These are phyloP conservation scores for Rambutsinella grinnellia DNA, from an alignment of 2,888 invertebrate genomes.

Conservation along the genomic window DNA sequence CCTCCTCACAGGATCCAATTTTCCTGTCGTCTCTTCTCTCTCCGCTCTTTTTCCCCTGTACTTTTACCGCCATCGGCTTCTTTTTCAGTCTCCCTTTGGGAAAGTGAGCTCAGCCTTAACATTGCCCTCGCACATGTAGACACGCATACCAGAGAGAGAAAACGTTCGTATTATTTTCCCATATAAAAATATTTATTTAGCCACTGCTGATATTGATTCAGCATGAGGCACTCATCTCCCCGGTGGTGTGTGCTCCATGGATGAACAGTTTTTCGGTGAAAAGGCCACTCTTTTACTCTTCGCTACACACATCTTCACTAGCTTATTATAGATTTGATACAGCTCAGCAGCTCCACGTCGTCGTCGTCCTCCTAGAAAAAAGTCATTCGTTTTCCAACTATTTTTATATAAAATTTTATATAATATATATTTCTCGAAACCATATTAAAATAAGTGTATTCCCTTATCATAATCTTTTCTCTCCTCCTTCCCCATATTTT, in stretches of 20 bases:
- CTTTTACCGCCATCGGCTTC: constrained; percentile 21
- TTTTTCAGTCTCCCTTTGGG: too few relatives aligned
- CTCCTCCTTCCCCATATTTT: background rate
- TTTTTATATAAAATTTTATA: constrained; percentile 12
- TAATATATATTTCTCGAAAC: constrained; percentile 47
- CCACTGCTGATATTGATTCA: constrained; percentile 55
- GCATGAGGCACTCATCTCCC: constrained; percentile 18
- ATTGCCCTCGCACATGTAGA: background rate
- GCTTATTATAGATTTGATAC: background rate
- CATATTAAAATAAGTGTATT: too few relatives aligned
- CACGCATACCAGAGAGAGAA: background rate
- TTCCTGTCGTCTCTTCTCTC: too few relatives aligned
- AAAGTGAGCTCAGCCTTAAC: too few relatives aligned
- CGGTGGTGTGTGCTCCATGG: background rate
- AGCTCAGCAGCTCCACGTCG: background rate
- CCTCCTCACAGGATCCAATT: too few relatives aligned
- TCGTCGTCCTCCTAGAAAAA: background rate
- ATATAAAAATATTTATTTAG: constrained; percentile 44
- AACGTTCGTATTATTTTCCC: background rate
- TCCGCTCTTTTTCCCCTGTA: too few relatives aligned
- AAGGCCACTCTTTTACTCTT: background rate
- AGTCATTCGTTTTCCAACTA: background rate
- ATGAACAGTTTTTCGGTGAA: background rate
- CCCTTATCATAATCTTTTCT: constrained; percentile 49
- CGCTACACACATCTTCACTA: too few relatives aligned